These are phyloP conservation scores for Caretta caretta DNA, from an alignment of 2,113 vertebrate species.

Conservation along the genomic window DNA sequence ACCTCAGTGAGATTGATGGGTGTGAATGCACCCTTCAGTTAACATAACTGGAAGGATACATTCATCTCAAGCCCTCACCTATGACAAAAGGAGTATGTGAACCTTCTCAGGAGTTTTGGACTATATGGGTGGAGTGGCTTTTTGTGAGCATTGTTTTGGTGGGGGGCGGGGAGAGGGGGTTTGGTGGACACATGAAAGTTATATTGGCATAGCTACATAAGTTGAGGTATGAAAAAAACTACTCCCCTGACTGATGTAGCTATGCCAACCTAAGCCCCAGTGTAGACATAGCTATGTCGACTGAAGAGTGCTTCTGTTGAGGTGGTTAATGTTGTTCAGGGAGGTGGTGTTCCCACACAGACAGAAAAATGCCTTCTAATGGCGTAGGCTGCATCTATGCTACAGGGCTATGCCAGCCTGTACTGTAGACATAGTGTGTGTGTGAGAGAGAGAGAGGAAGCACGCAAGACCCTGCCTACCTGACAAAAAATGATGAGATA, in stretches of 20 bases:
- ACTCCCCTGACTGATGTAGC: background rate
- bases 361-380: background rate
- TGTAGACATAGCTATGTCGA: no score
- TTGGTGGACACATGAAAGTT: background rate
- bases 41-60: background rate
- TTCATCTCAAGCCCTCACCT: background rate
- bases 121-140: background rate
- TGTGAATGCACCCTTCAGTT: background rate
- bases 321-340: background rate
- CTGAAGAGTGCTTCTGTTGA: no score
- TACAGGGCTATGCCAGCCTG: no score
- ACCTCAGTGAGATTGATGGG: background rate
- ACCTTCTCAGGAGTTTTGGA: background rate
- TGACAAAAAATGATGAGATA: background rate
- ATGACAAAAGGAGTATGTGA: background rate
- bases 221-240: background rate
- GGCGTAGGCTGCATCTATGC: no score
- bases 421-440: no score
- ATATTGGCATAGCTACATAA: background rate
- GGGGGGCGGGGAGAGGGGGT: background rate
- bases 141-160: background rate
- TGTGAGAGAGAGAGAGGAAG: no score
- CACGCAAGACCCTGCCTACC: no score
- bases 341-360: background rate
- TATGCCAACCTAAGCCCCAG: background rate